Percentiles rank a stretch among this genome's conserved stretches.
phyloP scores from a whole-genome alignment of 2,797 vertebrate species.

The Notoglanidium macrostoma region DNA sequence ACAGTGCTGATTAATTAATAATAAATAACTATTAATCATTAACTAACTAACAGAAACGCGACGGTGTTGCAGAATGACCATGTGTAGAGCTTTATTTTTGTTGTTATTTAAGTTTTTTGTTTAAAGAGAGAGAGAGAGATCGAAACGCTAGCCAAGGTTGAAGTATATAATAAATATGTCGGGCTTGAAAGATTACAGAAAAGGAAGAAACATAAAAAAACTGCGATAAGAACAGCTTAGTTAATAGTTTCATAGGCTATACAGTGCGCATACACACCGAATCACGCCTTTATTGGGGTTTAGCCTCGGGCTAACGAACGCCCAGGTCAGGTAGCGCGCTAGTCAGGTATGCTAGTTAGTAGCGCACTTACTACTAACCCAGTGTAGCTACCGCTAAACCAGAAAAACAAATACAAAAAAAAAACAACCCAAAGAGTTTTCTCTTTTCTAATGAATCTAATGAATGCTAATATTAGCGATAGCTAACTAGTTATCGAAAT shows the following conservation, averaged over 20 bases:
- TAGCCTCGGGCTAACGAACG: not conserved
- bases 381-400: not conserved
- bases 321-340: not conserved
- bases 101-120: not conserved
- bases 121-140: too few species aligned
- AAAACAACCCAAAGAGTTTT: too few species aligned
- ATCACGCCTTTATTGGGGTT: not conserved
- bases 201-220: not conserved
- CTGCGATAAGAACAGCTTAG: not conserved
- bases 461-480: too few species aligned
- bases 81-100: not conserved
- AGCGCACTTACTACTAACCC: too few species aligned
- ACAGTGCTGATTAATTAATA: too few species aligned
- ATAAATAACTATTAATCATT: not conserved
- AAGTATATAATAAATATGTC: not conserved
- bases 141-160: not conserved
- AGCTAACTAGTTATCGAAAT: not conserved
- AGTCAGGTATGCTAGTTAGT: slow-evolving; percentile 4
- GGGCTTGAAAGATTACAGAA: not conserved
- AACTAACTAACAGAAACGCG: not conserved
- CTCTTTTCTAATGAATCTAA: too few species aligned
- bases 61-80: not conserved
- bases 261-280: not conserved
- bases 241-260: not conserved
- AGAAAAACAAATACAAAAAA: not conserved